These are phyloP conservation scores for Phalacrocorax brasilianus DNA, from an alignment of 2,113 vertebrate genomes.

Conservation along the genomic window DNA sequence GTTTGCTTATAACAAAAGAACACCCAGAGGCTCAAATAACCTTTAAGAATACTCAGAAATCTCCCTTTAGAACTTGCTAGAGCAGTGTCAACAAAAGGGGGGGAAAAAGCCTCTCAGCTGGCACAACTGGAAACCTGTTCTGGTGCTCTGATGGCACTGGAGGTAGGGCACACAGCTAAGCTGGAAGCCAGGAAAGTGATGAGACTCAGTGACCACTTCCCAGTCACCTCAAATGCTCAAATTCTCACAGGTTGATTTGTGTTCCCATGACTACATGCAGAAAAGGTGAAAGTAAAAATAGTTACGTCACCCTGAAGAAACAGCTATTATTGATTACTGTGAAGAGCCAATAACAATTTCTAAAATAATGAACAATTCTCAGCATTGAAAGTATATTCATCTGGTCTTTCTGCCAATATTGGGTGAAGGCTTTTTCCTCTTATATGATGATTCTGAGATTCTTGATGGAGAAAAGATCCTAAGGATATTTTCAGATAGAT, in stretches of 20 bases:
- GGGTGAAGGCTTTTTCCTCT: not conserved
- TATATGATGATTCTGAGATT: not conserved
- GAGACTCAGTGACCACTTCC: not conserved
- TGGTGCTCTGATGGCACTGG: not conserved
- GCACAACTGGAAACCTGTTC: not conserved
- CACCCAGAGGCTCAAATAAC: not conserved
- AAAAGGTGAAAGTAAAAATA: conserved; percentile 46
- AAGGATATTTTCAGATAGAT: not conserved
- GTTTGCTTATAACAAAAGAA: not conserved
- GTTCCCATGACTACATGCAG: conserved; percentile 63
- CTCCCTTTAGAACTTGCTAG: not conserved
- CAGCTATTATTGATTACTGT: conserved; percentile 40
- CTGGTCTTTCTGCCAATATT: not conserved
- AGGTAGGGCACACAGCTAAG: not conserved
- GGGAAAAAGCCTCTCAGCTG: not conserved
- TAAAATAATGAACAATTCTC: not conserved
- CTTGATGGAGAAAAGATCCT: not conserved
- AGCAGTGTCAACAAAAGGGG: not conserved
- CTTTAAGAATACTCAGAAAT: not conserved
- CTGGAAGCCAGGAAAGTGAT: not conserved
- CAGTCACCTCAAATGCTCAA: not conserved
- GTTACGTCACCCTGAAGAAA: conserved; percentile 35
- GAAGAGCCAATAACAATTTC: not conserved
- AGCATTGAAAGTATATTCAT: not conserved
- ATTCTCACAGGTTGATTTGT: not conserved